These are phyloP conservation scores for Azemiops feae DNA, from an alignment of 2,113 vertebrate genomes.

Conservation along the genomic window DNA sequence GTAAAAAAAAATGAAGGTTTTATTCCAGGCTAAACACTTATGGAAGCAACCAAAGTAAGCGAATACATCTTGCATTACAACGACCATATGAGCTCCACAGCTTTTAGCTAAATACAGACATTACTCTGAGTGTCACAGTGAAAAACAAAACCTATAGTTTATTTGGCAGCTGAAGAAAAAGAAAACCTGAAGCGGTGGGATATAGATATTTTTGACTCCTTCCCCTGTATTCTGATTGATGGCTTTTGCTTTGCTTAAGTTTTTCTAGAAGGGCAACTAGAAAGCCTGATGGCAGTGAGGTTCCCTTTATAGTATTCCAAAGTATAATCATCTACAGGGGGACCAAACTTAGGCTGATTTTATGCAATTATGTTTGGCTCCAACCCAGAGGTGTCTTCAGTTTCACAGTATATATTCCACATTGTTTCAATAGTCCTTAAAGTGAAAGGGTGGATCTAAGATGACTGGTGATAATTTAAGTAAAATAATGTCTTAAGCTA, in stretches of 20 bases:
- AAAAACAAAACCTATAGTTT: slow-evolving; percentile 39
- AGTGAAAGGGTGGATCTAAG: slow-evolving; percentile 16
- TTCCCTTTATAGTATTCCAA: slow-evolving; percentile 64
- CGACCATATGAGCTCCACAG: neutral
- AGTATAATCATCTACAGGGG: slow-evolving; percentile 60
- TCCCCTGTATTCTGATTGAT: slow-evolving; percentile 15
- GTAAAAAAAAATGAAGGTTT: neutral
- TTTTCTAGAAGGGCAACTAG: slow-evolving; percentile 38
- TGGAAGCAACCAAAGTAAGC: neutral
- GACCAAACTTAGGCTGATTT: slow-evolving; percentile 59
- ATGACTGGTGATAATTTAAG: slow-evolving; percentile 28
- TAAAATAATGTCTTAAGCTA: slow-evolving; percentile 14
- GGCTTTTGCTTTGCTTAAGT: slow-evolving; percentile 29
- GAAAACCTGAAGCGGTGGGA: neutral
- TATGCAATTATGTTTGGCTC: slow-evolving; percentile 56
- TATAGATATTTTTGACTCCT: slow-evolving; percentile 1
- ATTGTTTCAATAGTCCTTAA: slow-evolving; percentile 10
- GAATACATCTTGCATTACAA: neutral
- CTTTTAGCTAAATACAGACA: neutral
- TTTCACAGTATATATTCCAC: slow-evolving; percentile 31
- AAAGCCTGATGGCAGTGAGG: slow-evolving; percentile 31
- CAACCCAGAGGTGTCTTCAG: slow-evolving; percentile 26
- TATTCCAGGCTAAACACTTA: neutral
- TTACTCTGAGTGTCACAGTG: slow-evolving; percentile 15
- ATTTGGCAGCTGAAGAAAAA: slow-evolving; percentile 27